Base-by-base conservation (phyloP, 2,797 vertebrate genomes). In the Sphenopsis melanotis region DNA sequence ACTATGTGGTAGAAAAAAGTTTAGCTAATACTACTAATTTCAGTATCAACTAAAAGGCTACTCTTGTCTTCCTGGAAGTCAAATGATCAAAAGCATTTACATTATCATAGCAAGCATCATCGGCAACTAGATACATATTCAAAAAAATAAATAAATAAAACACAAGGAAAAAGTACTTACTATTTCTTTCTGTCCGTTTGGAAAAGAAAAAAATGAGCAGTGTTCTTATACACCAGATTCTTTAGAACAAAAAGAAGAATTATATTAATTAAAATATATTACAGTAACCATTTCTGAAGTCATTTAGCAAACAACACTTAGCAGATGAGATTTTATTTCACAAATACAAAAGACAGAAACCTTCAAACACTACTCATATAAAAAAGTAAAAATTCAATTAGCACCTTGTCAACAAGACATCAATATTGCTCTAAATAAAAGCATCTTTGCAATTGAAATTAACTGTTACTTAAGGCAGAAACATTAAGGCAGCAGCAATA, bases 201-300 rank as follows among this genome's bases (percentile, higher is more conserved):
- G 98, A 98, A 98, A 99, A 99, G 96, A 99, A 97, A 86, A 98
- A 96, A 94, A 99, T 99, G 89, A 99, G 98, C 71, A 99, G 90
- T 95, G 98, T 99, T 96, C 99, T 98, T 96, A 99, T 97, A 87
- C 98, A 96, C 99, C 99, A 99, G 85, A 99, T 98, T 97, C 99
- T 99, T 96, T 23, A 92, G 44, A 95, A 52, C 30, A 49, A 59
- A 96, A 63, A 97, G 72, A 91, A 93, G 61, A 97, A 81, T 89
- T 95, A 85, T 3, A 95, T 91, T 93, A 89, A 84, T 74, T 60
- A 74, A 82, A 91, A 81, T 34, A 22, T 8, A 49, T 53, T 77
- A 78, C n/a, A 75, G 32, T 42, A 76, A 71, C 11, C 15, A 89
- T 42, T 83, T 92, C 39, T 79, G 21, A 91, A 87, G 17, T 92